Percentiles rank a stretch among this genome's conserved stretches.
phyloP scores from a whole-genome alignment of 2,113 vertebrate genomes.

The Mus pahari region DNA sequence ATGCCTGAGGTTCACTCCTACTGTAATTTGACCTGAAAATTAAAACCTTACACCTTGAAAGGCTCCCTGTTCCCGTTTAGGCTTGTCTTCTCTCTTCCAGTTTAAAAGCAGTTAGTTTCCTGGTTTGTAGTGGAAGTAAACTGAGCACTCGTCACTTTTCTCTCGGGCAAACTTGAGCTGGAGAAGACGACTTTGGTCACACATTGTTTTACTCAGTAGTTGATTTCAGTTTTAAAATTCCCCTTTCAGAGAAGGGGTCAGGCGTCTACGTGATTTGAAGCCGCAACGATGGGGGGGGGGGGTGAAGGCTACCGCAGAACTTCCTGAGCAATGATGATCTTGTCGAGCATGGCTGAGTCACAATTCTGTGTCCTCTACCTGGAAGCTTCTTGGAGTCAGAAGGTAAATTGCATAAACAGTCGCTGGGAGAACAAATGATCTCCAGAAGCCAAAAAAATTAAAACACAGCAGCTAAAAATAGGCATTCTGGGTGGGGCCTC shows the following conservation, averaged over 20 bases:
- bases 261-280: background rate
- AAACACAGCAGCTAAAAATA: constrained; percentile 44
- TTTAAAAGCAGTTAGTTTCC: background rate
- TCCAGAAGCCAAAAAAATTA: background rate
- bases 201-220: background rate
- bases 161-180: background rate
- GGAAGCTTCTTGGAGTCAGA: background rate
- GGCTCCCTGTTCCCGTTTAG: background rate
- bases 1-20: background rate
- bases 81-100: background rate
- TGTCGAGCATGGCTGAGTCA: accelerated
- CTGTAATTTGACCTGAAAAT: background rate
- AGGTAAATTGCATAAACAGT: background rate
- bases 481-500: constrained; percentile 2
- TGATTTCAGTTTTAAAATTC: background rate
- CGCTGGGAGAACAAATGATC: background rate
- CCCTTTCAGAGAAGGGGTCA: background rate
- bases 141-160: background rate
- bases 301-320: accelerated
- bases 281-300: background rate
- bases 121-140: background rate
- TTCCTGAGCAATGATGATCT: background rate
- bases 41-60: background rate
- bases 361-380: background rate
- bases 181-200: background rate